Percentiles rank a stretch among this genome's conserved stretches.
Evolutionary conservation across 2,797 vertebrate species (phyloP).

Genomic region (Myotis planiceps): DNA sequence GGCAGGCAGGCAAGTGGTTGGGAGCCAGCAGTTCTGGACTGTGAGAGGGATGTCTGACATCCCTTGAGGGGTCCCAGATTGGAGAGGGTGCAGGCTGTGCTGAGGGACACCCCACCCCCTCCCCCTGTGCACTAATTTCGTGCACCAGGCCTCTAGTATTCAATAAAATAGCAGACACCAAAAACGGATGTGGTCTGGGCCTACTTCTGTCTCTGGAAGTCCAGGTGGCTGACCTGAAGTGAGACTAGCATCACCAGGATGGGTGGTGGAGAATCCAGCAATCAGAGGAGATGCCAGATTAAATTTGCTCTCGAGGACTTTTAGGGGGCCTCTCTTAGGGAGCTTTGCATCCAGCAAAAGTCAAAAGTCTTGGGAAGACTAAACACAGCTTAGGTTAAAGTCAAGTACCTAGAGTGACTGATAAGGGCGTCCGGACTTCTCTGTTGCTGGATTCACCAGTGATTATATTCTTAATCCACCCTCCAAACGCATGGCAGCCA

Average conservation of each 20-base stretch:
- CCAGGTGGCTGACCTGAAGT: neutral
- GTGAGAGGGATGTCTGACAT: no score
- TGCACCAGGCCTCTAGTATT: no score
- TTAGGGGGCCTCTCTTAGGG: no score
- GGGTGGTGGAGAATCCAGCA: neutral
- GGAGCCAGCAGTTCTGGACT: no score
- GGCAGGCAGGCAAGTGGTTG: no score
- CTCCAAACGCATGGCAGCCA: fast-evolving
- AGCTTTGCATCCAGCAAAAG: neutral
- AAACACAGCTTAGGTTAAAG: neutral
- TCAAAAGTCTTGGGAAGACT: neutral
- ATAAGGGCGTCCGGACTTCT: neutral
- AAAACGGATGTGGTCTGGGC: neutral
- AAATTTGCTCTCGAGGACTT: neutral
- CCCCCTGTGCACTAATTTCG: no score
- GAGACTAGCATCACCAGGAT: no score
- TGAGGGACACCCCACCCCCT: no score
- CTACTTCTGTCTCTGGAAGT: neutral
- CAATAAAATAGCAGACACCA: neutral
- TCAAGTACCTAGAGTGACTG: neutral
- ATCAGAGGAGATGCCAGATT: neutral
- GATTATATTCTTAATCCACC: neutral
- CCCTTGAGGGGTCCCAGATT: no score
- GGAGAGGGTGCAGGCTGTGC: no score
- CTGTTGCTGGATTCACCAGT: neutral